Percentiles rank a stretch among this genome's conserved stretches.
phyloP scores from a whole-genome alignment of 1,140 invertebrate species.

The Globodera ellingtonae region DNA sequence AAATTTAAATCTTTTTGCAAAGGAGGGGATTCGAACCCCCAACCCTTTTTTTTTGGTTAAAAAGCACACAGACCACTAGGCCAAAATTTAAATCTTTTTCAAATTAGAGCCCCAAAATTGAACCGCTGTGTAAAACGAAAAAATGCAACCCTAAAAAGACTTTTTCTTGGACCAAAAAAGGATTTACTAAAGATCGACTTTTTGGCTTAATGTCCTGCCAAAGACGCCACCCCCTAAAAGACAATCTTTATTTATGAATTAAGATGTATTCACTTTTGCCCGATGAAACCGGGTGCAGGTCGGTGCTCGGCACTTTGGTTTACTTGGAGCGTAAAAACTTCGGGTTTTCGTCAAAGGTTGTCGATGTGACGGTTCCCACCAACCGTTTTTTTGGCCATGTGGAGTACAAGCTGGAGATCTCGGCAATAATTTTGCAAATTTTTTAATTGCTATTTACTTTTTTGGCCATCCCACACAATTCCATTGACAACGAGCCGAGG shows the following conservation, averaged over 20 bases:
- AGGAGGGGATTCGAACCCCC: too few species aligned
- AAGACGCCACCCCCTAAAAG: too few species aligned
- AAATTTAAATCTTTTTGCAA: too few species aligned
- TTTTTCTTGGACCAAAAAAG: too few species aligned
- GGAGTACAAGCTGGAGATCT: conserved; percentile 49
- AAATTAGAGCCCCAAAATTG: too few species aligned
- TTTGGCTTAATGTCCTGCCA: too few species aligned
- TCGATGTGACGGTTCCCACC: conserved; percentile 43
- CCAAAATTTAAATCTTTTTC: too few species aligned
- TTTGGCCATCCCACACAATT: conserved; percentile 37
- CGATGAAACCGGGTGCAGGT: conserved; percentile 49
- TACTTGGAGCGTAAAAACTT: conserved; percentile 50
- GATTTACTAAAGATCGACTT: too few species aligned
- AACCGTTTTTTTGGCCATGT: conserved; percentile 48
- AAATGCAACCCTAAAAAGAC: too few species aligned
- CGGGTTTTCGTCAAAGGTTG: conserved; percentile 43
- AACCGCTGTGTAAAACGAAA: too few species aligned
- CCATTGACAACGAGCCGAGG: conserved; percentile 36
- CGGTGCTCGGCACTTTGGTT: conserved; percentile 42
- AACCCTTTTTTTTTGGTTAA: too few species aligned
- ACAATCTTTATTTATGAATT: neutral
- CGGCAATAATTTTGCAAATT: conserved; percentile 19
- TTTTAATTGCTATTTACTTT: conserved; percentile 21
- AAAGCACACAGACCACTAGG: too few species aligned
- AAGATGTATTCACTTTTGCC: conserved; percentile 42